phyloP scores from a whole-genome alignment of 2,888 invertebrate species.

The Polydrusus pterygomalis region DNA sequence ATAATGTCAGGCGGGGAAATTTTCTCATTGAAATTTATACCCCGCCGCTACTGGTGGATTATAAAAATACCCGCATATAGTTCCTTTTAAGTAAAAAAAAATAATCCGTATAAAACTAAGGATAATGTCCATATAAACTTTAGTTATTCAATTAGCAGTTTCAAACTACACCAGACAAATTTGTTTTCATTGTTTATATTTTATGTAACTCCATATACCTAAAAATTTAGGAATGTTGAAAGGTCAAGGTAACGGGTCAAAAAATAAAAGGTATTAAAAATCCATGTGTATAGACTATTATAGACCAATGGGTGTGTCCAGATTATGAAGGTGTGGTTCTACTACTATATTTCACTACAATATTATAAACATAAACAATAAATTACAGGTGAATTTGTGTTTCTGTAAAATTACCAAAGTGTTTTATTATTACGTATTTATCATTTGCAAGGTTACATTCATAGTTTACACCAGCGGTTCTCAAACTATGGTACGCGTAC shows the following conservation, averaged over 20 bases:
- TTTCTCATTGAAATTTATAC: too few species aligned
- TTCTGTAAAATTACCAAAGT: not conserved
- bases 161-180: too few species aligned
- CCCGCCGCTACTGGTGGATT: too few species aligned
- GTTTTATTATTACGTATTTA: not conserved
- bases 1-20: too few species aligned
- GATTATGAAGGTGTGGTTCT: slow-evolving; percentile 12
- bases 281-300: not conserved
- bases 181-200: not conserved
- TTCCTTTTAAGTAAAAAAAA: too few species aligned
- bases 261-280: slow-evolving; percentile 21
- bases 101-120: too few species aligned
- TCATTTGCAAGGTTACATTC: not conserved
- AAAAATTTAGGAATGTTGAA: not conserved
- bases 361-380: not conserved
- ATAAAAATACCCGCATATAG: too few species aligned
- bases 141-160: too few species aligned
- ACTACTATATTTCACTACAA: not conserved
- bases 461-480: too few species aligned
- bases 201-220: not conserved
- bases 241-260: slow-evolving; percentile 23
- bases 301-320: slow-evolving; percentile 6
- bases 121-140: too few species aligned
- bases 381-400: slow-evolving; percentile 10
- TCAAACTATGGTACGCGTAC: too few species aligned